Percentiles rank a stretch among this genome's conserved stretches.
phyloP scores from a whole-genome alignment of 1,140 invertebrate species.

The Zaprionus vittiger region DNA sequence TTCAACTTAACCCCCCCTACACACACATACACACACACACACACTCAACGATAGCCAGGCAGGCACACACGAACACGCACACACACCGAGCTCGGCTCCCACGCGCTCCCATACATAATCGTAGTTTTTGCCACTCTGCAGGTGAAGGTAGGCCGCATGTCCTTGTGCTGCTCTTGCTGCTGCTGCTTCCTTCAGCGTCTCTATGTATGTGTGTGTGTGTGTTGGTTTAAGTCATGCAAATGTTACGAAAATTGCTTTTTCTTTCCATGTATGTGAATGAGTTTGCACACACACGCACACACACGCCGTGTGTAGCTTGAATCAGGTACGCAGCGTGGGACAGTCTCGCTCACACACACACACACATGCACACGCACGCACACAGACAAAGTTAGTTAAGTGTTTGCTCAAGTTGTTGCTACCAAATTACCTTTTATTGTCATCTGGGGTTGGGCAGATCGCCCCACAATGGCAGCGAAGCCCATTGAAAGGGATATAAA shows the following conservation, averaged over 20 bases:
- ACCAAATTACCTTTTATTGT: slow-evolving; percentile 79
- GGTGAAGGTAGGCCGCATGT: slow-evolving; percentile 69
- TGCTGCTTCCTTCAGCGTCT: not conserved
- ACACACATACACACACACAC: slow-evolving; percentile 23
- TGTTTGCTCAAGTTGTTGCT: slow-evolving; percentile 76
- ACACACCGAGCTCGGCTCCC: slow-evolving; percentile 13
- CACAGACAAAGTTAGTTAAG: slow-evolving; percentile 68
- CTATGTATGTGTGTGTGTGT: slow-evolving; percentile 26
- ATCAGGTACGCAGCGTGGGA: slow-evolving; percentile 13
- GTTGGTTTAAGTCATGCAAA: slow-evolving; percentile 79
- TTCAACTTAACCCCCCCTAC: slow-evolving; percentile 58
- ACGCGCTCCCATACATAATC: slow-evolving; percentile 36
- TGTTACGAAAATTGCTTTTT: slow-evolving; percentile 82
- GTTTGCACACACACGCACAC: slow-evolving; percentile 45
- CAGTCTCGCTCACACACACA: slow-evolving; percentile 12
- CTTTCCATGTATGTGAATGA: slow-evolving; percentile 75
- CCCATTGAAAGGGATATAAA: slow-evolving; percentile 18
- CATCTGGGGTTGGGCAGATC: slow-evolving; percentile 39
- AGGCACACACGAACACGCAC: slow-evolving; percentile 30
- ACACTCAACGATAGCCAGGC: slow-evolving; percentile 10
- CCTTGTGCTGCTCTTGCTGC: slow-evolving; percentile 29
- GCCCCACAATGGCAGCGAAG: slow-evolving; percentile 31
- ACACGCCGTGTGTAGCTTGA: slow-evolving; percentile 14
- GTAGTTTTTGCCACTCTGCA: slow-evolving; percentile 41
- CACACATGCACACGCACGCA: slow-evolving; percentile 4